Evolutionary conservation across 2,797 vertebrate species (phyloP).

Genomic region (Lagocephalus sceleratus): DNA sequence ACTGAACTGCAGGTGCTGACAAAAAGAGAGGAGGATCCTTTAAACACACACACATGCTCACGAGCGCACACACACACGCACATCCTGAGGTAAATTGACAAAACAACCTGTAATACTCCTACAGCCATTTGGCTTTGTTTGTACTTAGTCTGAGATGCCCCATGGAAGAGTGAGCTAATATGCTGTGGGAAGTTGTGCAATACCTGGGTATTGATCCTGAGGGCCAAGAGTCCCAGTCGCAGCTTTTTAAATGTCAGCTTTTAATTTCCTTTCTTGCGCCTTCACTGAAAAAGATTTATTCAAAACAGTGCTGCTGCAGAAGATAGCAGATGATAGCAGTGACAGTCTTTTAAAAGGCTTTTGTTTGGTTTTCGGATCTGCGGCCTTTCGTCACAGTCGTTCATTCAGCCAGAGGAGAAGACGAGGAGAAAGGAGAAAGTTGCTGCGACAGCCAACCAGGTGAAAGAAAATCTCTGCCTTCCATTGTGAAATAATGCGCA

Average conservation of each 20-base stretch:
- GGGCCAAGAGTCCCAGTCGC: conserved; percentile 58
- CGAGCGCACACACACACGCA: conserved; percentile 5
- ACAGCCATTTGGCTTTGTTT: conserved; percentile 56
- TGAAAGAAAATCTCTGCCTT: conserved; percentile 73
- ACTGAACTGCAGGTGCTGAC: conserved; percentile 58
- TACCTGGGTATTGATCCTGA: conserved; percentile 67
- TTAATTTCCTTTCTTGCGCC: conserved; percentile 72
- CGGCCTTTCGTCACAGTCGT: conserved; percentile 73
- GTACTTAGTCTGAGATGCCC: conserved; percentile 50
- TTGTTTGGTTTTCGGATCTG: conserved; percentile 76
- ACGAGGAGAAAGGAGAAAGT: conserved; percentile 64
- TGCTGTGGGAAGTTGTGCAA: conserved; percentile 53
- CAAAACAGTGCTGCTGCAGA: conserved; percentile 69
- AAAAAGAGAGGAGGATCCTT: conserved; percentile 33
- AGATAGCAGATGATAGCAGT: conserved; percentile 75
- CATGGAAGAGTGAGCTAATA: conserved; percentile 60
- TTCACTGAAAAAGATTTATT: conserved; percentile 67
- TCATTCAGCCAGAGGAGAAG: conserved; percentile 63
- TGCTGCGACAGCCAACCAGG: conserved; percentile 60
- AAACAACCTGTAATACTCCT: conserved; percentile 54
- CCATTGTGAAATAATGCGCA: conserved; percentile 70
- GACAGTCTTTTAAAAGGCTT: conserved; percentile 77
- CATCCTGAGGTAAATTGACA: conserved; percentile 32
- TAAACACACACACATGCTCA: conserved; percentile 26
- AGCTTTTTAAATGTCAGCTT: conserved; percentile 73